Base-by-base conservation (phyloP, 2,113 vertebrate genomes). In the Psilopsiagon aurifrons region DNA sequence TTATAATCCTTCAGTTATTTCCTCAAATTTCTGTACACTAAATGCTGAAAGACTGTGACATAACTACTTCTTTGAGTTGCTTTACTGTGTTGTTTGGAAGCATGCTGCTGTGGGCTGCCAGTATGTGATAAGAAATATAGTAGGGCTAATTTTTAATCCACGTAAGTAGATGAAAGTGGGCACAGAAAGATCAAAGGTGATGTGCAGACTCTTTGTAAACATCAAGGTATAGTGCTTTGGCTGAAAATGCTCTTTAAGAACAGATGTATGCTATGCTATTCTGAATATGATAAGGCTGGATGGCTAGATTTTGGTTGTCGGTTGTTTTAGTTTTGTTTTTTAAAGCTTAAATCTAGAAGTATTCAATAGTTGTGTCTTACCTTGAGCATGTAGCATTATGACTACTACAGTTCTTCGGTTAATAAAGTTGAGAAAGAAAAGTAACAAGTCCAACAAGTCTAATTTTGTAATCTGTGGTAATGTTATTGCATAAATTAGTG, bases 401-500 rank as follows among this genome's bases (percentile, higher is more conserved):
- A 71, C 89, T 96, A 96, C 85, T 91, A 94, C 94, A 95, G 94
- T 96, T 96, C 96, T 97, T 97, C 76, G 83, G 35, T 95, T 95
- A 94, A 91, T 47, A 84, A 95, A 97, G 96, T 17, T 78, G 62
- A 97, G 75, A 94, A 68, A 68, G 64, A 84, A 97, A 97, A 95
- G 62, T 96, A 97, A 86, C 74, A 73, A 78, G 64, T 94, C 51
- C 96, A 97, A 84, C 69, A 73, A 78, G 62, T 94, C 51, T 93
- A 86, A 81, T 77, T 95, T 59, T 17, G 37, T 69, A 81, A 54
- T 90, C 77, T 94, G 25, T 63, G 37, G 18, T 44, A 83, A 88
- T 8, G 3, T 67, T 52, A 83, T 74, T 90, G 92, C 82, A 86
- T 96, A 83, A 91, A 92, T 98, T 98, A 99, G 96, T 99, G 98